These are phyloP conservation scores for Steinernema carpocapsae DNA, from an alignment of 2,888 invertebrate species.

Conservation along the genomic window DNA sequence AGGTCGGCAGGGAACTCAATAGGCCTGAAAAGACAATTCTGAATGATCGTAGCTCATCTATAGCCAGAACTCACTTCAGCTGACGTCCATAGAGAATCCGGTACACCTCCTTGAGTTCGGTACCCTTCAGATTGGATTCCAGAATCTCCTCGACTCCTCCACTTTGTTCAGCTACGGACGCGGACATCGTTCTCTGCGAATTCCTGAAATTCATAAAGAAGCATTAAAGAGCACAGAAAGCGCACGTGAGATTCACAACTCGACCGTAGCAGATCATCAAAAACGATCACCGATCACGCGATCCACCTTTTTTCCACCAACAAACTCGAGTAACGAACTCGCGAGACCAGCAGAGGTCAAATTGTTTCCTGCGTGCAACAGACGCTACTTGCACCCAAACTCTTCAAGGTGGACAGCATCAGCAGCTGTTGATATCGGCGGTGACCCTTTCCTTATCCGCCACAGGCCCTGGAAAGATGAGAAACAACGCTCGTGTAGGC, in stretches of 20 bases:
- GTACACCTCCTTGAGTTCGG: conserved; percentile 49
- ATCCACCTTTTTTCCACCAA: too few relatives aligned
- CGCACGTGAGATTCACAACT: too few relatives aligned
- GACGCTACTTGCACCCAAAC: too few relatives aligned
- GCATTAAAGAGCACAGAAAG: too few relatives aligned
- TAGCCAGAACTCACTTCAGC: conserved; percentile 34
- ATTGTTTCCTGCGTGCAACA: too few relatives aligned
- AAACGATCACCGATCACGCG: too few relatives aligned
- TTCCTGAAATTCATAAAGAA: conserved; percentile 3
- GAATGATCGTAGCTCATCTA: background rate
- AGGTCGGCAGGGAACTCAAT: conserved; percentile 41
- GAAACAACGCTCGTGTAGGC: too few relatives aligned
- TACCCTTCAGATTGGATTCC: conserved; percentile 44
- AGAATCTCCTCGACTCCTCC: conserved; percentile 38
- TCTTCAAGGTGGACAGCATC: conserved; percentile 3
- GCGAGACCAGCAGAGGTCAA: too few relatives aligned
- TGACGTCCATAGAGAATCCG: conserved; percentile 54
- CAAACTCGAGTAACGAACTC: too few relatives aligned
- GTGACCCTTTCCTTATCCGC: too few relatives aligned
- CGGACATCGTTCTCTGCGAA: conserved; percentile 6
- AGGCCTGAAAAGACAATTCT: conserved; percentile 13
- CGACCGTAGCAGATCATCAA: too few relatives aligned
- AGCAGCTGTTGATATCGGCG: background rate
- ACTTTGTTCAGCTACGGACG: conserved; percentile 27
- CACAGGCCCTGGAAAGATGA: too few relatives aligned